phyloP scores from a whole-genome alignment of 2,113 vertebrate species.

The Irena cyanogastra region DNA sequence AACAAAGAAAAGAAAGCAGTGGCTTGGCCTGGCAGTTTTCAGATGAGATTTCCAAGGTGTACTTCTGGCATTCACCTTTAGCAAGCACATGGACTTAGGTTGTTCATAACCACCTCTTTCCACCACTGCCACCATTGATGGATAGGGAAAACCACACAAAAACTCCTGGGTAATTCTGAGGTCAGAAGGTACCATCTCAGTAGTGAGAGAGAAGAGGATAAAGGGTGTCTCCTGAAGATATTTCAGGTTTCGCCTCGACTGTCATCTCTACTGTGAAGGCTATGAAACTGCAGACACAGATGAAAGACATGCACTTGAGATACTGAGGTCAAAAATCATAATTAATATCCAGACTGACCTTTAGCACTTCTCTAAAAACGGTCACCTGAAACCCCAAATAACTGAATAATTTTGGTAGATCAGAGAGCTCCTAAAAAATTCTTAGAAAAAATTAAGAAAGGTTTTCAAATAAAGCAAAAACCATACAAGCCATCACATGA shows the following conservation, averaged over 20 bases:
- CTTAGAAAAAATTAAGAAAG: background rate
- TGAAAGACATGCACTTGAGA: background rate
- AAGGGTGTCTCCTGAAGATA: background rate
- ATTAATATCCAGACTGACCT: background rate
- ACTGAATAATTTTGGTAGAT: background rate
- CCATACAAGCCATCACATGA: background rate
- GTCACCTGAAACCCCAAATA: background rate
- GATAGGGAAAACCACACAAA: background rate
- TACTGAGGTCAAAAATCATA: background rate
- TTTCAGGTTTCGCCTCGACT: background rate
- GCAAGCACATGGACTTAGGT: background rate
- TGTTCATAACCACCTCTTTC: background rate
- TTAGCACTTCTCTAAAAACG: background rate
- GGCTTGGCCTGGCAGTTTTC: background rate
- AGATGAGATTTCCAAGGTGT: background rate
- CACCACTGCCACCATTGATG: rapidly evolving
- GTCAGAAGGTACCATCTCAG: background rate
- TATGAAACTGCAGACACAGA: background rate
- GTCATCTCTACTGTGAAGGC: background rate
- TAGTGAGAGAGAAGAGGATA: background rate
- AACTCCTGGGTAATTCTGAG: background rate
- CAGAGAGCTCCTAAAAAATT: background rate
- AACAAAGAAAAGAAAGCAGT: background rate
- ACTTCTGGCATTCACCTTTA: background rate
- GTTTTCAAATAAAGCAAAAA: background rate